These are phyloP conservation scores for Hoplostethus mediterraneus DNA, from an alignment of 2,797 vertebrate species.

Conservation along the genomic window DNA sequence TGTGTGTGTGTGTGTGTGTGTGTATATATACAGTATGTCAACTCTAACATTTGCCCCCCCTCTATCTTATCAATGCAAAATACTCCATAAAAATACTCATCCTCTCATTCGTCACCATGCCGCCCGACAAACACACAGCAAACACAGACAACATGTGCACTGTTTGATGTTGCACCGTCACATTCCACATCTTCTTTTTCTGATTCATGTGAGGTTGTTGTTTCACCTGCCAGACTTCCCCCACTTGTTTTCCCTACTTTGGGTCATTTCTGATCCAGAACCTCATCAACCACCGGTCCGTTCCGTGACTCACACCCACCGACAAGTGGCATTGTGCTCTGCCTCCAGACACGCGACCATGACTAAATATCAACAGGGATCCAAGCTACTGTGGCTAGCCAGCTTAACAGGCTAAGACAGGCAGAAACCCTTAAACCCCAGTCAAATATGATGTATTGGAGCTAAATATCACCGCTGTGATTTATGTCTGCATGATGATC, in stretches of 20 bases:
- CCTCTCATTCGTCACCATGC: constrained; percentile 23
- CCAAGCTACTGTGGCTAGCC: constrained; percentile 73
- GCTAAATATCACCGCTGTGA: constrained; percentile 46
- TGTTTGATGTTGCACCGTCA: neutral
- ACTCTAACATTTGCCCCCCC: constrained; percentile 56
- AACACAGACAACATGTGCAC: neutral
- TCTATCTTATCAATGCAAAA: constrained; percentile 71
- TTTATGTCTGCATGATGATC: constrained; percentile 13
- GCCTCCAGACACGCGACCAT: constrained; percentile 72
- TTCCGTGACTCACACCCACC: constrained; percentile 67
- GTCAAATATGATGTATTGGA: constrained; percentile 64
- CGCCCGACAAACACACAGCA: constrained; percentile 31
- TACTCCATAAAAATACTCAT: constrained; percentile 41
- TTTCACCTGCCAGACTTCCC: constrained; percentile 59
- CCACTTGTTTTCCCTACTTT: constrained; percentile 19
- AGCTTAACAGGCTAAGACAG: constrained; percentile 63
- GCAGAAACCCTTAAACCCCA: constrained; percentile 56
- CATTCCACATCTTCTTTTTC: constrained; percentile 7
- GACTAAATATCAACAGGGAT: constrained; percentile 64
- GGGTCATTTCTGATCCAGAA: constrained; percentile 44
- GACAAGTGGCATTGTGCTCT: constrained; percentile 59
- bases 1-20: constrained; percentile 13
- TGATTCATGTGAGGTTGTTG: constrained; percentile 53
- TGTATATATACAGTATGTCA: constrained; percentile 35
- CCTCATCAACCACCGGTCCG: constrained; percentile 36